Evolutionary conservation across 2,797 vertebrate genomes (phyloP).

Genomic region (Okamejei kenojei): DNA sequence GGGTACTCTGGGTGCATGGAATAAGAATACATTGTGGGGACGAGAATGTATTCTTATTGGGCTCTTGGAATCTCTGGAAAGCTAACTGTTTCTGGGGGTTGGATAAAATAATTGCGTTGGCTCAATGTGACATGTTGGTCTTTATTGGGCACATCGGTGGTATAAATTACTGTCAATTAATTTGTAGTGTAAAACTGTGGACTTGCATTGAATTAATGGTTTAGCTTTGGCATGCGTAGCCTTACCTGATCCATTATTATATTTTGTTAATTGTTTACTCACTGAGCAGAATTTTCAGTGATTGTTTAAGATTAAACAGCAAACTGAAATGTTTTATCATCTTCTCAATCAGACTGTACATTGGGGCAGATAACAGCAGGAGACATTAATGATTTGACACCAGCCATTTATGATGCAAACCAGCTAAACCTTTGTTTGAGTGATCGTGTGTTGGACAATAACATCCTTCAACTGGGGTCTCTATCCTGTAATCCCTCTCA

Average conservation of each 20-base stretch:
- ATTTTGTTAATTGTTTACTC: not conserved
- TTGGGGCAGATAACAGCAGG: not conserved
- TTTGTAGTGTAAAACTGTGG: not conserved
- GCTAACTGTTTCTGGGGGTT: not conserved
- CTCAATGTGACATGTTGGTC: not conserved
- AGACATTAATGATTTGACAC: constrained; percentile 12
- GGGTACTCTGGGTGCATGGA: not conserved
- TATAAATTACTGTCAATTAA: no score
- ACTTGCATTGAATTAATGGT: not conserved
- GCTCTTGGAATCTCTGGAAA: not conserved
- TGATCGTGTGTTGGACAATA: constrained; percentile 12
- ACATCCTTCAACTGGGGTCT: constrained; percentile 2
- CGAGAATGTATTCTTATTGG: not conserved
- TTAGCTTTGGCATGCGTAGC: not conserved
- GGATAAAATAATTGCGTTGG: not conserved
- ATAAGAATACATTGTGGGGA: not conserved
- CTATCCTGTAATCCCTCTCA: not conserved
- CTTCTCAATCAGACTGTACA: not conserved
- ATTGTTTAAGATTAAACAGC: not conserved
- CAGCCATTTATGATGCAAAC: not conserved
- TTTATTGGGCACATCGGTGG: no score
- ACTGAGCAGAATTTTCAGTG: not conserved
- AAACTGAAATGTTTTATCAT: not conserved
- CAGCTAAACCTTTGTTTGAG: not conserved
- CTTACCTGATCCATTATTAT: not conserved